These are phyloP conservation scores for Electrona antarctica DNA, from an alignment of 2,113 vertebrate genomes.

Conservation along the genomic window DNA sequence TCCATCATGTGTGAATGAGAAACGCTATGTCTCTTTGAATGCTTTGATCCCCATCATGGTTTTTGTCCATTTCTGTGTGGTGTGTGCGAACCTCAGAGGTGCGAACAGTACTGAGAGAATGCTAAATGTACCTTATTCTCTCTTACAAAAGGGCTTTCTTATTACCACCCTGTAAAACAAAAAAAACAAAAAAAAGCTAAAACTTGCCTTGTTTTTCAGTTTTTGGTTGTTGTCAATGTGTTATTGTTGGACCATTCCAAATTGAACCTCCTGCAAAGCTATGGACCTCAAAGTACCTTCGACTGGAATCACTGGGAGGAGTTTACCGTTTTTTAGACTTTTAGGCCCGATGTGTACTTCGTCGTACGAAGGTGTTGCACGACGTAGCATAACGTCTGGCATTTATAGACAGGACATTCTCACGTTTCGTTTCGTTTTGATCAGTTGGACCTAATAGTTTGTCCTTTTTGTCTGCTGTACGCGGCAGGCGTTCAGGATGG, in stretches of 20 bases:
- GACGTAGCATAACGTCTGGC: no score
- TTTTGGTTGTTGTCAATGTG: slow-evolving; percentile 36
- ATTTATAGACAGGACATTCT: slow-evolving; percentile 25
- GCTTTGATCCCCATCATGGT: slow-evolving; percentile 13
- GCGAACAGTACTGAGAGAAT: slow-evolving; percentile 4
- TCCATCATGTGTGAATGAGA: slow-evolving; percentile 46
- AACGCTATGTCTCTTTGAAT: slow-evolving; percentile 25
- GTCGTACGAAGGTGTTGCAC: no score
- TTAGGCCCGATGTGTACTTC: no score
- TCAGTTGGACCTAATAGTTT: slow-evolving; percentile 27
- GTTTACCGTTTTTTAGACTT: slow-evolving; percentile 29
- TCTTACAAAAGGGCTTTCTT: slow-evolving; percentile 68
- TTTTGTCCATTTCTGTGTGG: slow-evolving; percentile 32
- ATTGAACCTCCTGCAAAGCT: slow-evolving; percentile 53
- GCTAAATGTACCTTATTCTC: slow-evolving; percentile 27
- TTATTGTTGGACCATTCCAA: slow-evolving; percentile 57
- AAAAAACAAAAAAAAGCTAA: neutral
- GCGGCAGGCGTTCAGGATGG: slow-evolving; percentile 36
- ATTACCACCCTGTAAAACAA: slow-evolving; percentile 44
- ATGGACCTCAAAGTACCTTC: slow-evolving; percentile 49
- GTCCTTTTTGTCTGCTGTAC: slow-evolving; percentile 53
- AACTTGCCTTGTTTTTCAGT: slow-evolving; percentile 57
- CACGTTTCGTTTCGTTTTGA: slow-evolving; percentile 28
- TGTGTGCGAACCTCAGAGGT: no score
- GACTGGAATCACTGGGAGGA: slow-evolving; percentile 69